Evolutionary conservation across 2,113 vertebrate genomes (phyloP).

Genomic region (Leiothrix lutea): DNA sequence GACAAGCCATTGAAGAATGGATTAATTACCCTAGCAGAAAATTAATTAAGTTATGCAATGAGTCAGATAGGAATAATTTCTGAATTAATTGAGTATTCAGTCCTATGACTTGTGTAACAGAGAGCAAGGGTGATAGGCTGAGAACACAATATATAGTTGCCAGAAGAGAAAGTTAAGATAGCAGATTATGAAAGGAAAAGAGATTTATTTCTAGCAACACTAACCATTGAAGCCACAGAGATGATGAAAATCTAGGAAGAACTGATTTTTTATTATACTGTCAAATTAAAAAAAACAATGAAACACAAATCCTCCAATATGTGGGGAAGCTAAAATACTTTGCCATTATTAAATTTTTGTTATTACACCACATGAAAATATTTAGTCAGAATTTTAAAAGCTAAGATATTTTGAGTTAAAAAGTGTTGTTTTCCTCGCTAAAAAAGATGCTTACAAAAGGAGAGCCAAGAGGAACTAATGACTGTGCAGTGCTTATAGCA

Average conservation of each 20-base stretch:
- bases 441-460: not conserved
- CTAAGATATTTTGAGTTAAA: not conserved
- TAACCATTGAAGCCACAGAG: not conserved
- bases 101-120: not conserved
- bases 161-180: not conserved
- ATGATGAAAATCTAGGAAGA: not conserved
- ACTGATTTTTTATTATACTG: not conserved
- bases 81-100: conserved; percentile 31
- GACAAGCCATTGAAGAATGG: conserved; percentile 31
- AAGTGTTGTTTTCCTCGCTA: not conserved
- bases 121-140: not conserved
- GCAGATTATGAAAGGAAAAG: not conserved
- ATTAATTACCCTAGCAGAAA: conserved; percentile 41
- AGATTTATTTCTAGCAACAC: not conserved
- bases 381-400: not conserved
- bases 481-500: not conserved
- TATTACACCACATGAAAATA: not conserved
- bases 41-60: conserved; percentile 43
- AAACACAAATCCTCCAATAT: not conserved
- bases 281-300: not conserved
- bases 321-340: not conserved
- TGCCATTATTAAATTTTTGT: not conserved
- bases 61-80: conserved; percentile 39
- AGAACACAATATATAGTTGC: not conserved
- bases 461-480: not conserved